These are phyloP conservation scores for Pollimyrus isidori DNA, from an alignment of 2,113 vertebrate species.

Conservation along the genomic window DNA sequence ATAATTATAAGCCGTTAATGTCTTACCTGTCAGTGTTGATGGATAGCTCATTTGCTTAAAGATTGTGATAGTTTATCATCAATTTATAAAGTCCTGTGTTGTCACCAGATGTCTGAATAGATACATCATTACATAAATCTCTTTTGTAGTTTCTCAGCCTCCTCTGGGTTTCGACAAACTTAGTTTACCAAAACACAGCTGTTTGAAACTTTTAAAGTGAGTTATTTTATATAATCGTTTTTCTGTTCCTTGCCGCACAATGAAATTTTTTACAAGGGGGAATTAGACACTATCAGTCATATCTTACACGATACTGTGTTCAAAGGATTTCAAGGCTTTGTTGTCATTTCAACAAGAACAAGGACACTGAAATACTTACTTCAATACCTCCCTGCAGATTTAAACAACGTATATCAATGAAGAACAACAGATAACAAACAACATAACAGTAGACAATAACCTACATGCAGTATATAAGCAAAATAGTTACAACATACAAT, in stretches of 20 bases:
- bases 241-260: neutral
- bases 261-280: neutral
- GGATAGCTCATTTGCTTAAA: constrained; percentile 34
- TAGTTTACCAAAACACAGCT: constrained; percentile 22
- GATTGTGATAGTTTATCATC: constrained; percentile 34
- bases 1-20: constrained; percentile 30
- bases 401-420: neutral
- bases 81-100: constrained; percentile 26
- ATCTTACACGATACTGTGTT: neutral
- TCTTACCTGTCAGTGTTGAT: constrained; percentile 31
- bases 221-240: neutral
- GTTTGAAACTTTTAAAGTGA: constrained; percentile 12
- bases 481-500: neutral
- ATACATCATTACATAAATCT: constrained; percentile 30
- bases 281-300: neutral
- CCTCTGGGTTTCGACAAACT: constrained; percentile 23
- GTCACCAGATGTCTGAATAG: constrained; percentile 35
- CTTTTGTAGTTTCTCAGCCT: neutral
- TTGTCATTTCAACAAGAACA: neutral
- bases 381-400: neutral
- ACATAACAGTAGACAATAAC: neutral
- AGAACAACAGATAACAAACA: neutral
- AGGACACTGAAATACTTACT: neutral
- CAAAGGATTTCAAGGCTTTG: neutral
- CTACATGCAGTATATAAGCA: neutral